Evolutionary conservation across 2,888 invertebrate species (phyloP), one percentile per base, ranked within the genome.

Genomic region (Cheilosia soror): DNA sequence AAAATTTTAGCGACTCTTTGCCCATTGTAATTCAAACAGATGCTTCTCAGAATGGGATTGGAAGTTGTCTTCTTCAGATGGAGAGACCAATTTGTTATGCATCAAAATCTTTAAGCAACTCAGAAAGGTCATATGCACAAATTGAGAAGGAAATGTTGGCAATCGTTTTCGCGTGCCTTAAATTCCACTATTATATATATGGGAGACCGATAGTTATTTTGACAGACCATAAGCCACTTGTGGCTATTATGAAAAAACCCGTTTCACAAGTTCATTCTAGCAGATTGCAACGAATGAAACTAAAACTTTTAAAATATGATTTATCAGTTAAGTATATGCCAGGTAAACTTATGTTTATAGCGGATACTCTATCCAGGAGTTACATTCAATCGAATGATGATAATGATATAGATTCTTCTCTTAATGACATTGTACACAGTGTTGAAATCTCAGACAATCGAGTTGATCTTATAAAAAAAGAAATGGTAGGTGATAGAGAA

Each of bases 171-270:
- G 47, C 69, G 20, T 58, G 57, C 27, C n/a, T 31, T 4, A 66
- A 53, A 37, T 51, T 66, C 37, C 49, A 37, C 4, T 37, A 66
- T 13, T 66, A 51, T n/a, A 71, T 71, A 13, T 71, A 71, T 58
- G 69, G 69, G 33, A 58, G 49, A 33, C 20, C 37, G 40, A 20
- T 66, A 40, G 53, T 25, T 1, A 13, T 66, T 6, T 27, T 37
- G 7, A 33, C 66, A 27, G 49, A 71, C 29, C 71, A 79, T 49
- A 79, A 72, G 40, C 71, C 72, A 4, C 53, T 79, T 40, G 49
- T 72, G 6, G 53, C 58, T 42, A 66, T 80, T 49, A 1, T 80
- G 20, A 44, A 42, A 37, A 80, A 73, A 57, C 68, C 73, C 58
- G 51, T 73, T 13, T 49, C 51, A 33, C 60, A 80, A 42, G 42